Evolutionary conservation across 1,140 invertebrate species (phyloP), one percentile per base, ranked within the genome.

Genomic region (Zaprionus nigranus): DNA sequence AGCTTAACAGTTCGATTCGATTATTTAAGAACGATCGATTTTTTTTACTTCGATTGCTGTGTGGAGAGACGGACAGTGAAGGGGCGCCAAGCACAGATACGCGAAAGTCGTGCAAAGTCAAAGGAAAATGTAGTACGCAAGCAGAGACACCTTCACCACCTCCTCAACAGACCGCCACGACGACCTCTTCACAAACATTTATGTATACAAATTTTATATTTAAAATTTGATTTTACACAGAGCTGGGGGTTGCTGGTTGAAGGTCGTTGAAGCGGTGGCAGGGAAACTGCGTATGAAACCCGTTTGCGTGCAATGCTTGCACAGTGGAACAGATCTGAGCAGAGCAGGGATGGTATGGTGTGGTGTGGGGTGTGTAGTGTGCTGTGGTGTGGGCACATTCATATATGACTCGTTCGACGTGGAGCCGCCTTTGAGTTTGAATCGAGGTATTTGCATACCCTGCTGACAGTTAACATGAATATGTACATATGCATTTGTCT

Each of bases 101-200:
- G 40, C 79, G 75, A 82, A 83, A 82, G 81, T 83, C 81, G 79
- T 79, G 79, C 81, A 82, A 83, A 82, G 81, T 83, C 79, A 83
- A 82, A 82, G 82, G 82, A 82, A 82, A 82, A 83, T 79, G 66
- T 75, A 57, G 62, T 76, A 79, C 74, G 66, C 78, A 70, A 79
- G 66, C 75, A 78, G 68, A 73, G 67, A 79, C 74, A 77, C 68
- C 67, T 46, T 58, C 36, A 43, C 56, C 34, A 20, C 5, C 53
- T 54, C 13, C 51, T n/a, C 7, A n/a, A 43, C n/a, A 43, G 40
- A 58, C 40, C 57, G 36, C 24, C 43, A 72, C 46, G 20, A 51
- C 3, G 7, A 30, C 46, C 46, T n/a, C 34, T 30, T 7, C 30
- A 65, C 43, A 61, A 81, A 74, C 71, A 83, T 82, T 83, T 79